A percentile compares a stretch with the other conserved stretches of the same genome.
phyloP scores from a whole-genome alignment of 64 coral and sea anemone species.

The Cladopsammia gracilis region DNA sequence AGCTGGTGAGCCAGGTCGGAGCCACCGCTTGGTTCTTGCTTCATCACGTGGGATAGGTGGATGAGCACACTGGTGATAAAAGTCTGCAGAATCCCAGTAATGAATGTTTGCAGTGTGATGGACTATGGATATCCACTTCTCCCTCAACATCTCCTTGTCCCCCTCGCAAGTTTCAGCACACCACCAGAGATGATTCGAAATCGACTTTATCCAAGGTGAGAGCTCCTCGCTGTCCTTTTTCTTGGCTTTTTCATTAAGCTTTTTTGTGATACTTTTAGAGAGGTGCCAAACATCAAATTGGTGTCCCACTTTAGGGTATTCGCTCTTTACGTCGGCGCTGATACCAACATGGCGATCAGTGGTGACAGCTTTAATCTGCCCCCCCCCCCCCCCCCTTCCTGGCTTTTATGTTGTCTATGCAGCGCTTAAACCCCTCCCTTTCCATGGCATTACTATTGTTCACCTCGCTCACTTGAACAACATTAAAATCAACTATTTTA shows the following conservation, averaged over 20 bases:
- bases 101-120: conserved; percentile 37
- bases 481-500: conserved; percentile 39
- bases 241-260: neutral
- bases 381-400: too few relatives aligned
- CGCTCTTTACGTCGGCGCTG: too few relatives aligned
- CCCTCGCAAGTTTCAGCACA: conserved; percentile 46
- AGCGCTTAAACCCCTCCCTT: too few relatives aligned
- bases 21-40: neutral
- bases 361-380: too few relatives aligned
- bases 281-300: too few relatives aligned
- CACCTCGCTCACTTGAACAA: conserved; percentile 46
- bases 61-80: conserved; percentile 32
- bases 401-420: too few relatives aligned
- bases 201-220: neutral
- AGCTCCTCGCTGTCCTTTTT: neutral
- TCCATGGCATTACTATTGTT: too few relatives aligned
- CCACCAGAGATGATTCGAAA: too few relatives aligned
- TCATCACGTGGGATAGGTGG: neutral
- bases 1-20: neutral
- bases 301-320: too few relatives aligned
- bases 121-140: conserved; percentile 57
- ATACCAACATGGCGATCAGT: too few relatives aligned
- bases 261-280: conserved; percentile 5
- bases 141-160: conserved; percentile 34
- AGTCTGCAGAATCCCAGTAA: neutral